A percentile compares a stretch with the other conserved stretches of the same genome.
These are phyloP conservation scores for Odiellus spinosus DNA, from an alignment of 2,888 invertebrate genomes.

Conservation along the genomic window DNA sequence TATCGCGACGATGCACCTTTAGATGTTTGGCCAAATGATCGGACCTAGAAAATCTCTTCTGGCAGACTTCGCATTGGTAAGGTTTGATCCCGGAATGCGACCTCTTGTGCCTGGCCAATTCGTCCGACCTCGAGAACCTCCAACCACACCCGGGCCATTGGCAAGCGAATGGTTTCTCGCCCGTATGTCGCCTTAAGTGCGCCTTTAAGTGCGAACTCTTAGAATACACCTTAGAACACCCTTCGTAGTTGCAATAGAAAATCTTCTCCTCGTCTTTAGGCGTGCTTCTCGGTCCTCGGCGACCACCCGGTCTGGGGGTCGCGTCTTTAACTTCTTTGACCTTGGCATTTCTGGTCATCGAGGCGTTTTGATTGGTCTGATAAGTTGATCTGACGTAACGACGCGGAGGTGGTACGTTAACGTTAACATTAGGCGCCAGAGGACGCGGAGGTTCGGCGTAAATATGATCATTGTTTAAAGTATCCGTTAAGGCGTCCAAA, in stretches of 20 bases:
- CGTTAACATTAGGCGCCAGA: too few species aligned
- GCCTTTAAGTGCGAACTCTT: constrained; percentile 81
- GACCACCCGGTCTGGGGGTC: background rate
- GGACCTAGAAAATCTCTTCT: constrained; percentile 76
- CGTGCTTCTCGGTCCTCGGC: background rate
- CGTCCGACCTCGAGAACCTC: constrained; percentile 88
- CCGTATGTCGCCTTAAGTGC: constrained; percentile 66
- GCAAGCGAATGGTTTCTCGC: constrained; percentile 41
- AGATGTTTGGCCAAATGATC: constrained; percentile 87
- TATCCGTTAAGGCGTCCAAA: constrained; percentile 15
- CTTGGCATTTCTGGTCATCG: background rate
- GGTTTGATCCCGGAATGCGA: constrained; percentile 94
- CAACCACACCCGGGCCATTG: constrained; percentile 60
- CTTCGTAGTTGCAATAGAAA: constrained; percentile 48
- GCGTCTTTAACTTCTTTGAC: background rate
- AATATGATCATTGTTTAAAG: too few species aligned
- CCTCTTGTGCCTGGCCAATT: constrained; percentile 74
- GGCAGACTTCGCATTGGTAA: constrained; percentile 71
- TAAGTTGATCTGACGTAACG: too few species aligned
- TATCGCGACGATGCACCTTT: constrained; percentile 35
- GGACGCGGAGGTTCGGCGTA: too few species aligned
- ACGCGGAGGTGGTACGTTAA: too few species aligned
- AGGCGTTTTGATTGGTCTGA: background rate
- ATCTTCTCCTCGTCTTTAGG: constrained; percentile 35
- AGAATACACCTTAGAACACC: constrained; percentile 65